Base-by-base conservation (phyloP, 2,888 invertebrate species). In the Coremacera marginata region DNA sequence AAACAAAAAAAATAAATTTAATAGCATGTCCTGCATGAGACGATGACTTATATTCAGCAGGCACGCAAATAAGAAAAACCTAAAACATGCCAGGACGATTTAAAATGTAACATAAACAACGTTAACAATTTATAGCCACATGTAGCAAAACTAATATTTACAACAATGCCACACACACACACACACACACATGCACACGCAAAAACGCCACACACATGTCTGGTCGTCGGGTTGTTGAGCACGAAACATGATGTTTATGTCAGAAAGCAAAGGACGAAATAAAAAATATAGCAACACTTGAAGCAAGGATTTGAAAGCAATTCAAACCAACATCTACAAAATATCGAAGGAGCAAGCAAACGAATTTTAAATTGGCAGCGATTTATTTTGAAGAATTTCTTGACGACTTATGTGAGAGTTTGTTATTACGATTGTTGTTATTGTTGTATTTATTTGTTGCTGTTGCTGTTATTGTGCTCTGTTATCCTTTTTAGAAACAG, bases 91-190 rank as follows among this genome's bases (percentile, higher is more conserved):
- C 22, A 31, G 34, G 11, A 70, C 52, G 19, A 70, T 55, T 70
- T 22, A 27, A 51, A 44, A n/a, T 67, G 52, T 44, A 67, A 14
- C 7, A 19, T 14, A 34, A 37, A 34, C 37, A 27, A 25, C n/a
- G 31, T 67, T 55, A 22, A 55, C n/a, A 62, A 76, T 70, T 70
- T 70, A 76, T 76, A 74, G 49, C 37, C 14, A 71, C 60, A 75
- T 75, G 65, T 68, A 57, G 63, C 62, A 31, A 75, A 79, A 75
- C 60, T 72, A 72, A 71, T 75, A 74, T 78, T 78, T 76, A 74
- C 65, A 67, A 65, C 34, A 57, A 60, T 62, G 27, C 31, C 25
- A 25, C 22, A 31, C 57, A 57, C 14, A 19, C 67, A 60, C 49
- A 65, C 9, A 2, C 25, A 62, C 71, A 74, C 67, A 67, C 4